A percentile compares a stretch with the other conserved stretches of the same genome.
Conservation (phyloP, 2,113 vertebrate species). For the Thunnus maccoyii region DNA sequence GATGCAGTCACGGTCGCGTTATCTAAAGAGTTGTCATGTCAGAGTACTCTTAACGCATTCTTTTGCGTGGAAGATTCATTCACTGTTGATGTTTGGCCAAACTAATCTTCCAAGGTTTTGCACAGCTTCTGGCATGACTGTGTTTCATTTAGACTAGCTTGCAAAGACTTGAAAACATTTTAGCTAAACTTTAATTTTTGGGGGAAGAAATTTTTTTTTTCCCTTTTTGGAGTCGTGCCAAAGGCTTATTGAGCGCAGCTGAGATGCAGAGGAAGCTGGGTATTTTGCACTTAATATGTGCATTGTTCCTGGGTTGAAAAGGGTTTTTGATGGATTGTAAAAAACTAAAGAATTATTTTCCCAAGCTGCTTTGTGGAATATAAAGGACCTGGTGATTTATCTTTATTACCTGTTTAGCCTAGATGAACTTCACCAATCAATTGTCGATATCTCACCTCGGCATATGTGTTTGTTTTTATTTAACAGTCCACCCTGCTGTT, state of each 20-base stretch:
- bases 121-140: not conserved
- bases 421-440: too few species aligned
- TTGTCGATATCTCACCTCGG: not conserved
- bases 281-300: not conserved
- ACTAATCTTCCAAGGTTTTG: conserved; percentile 18
- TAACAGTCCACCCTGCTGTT: not conserved
- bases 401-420: not conserved
- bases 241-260: conserved; percentile 29
- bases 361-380: not conserved
- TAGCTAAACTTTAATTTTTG: conserved; percentile 42
- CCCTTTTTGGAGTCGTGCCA: conserved; percentile 6
- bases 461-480: not conserved
- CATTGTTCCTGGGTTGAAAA: conserved; percentile 10
- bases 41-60: not conserved
- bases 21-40: not conserved
- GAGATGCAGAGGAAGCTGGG: conserved; percentile 2
- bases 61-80: not conserved
- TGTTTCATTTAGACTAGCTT: not conserved
- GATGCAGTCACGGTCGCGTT: not conserved
- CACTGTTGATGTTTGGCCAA: conserved; percentile 12
- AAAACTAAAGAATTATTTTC: not conserved
- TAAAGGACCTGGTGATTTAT: not conserved
- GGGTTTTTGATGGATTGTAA: not conserved
- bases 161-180: conserved; percentile 29
- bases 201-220: not conserved